Base-by-base conservation (phyloP, 2,113 vertebrate species). In the Upupa epops region DNA sequence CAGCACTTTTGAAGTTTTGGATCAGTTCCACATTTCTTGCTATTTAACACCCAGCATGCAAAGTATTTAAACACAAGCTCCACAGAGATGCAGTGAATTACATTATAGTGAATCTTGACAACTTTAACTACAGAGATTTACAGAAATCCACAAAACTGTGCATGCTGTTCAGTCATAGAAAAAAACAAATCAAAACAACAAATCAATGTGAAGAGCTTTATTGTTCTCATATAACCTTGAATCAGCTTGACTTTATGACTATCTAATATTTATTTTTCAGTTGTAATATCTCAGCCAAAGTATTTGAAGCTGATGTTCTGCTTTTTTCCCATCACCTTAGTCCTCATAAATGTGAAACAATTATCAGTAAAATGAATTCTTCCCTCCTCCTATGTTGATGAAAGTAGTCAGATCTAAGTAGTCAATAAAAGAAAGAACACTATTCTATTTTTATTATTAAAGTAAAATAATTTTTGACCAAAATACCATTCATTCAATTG, bases 311-410 rank as follows among this genome's bases (percentile, higher is more conserved):
- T 11, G 34, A 24, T 71, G 5, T 19, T 93, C 13, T 77, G 68
- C 32, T 6, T 0, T 48, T 76, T 79, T 88, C 71, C 52, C 73
- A 73, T 71, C 69, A 86, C 89, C 55, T 95, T 88, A 78, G 89
- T 95, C 86, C 70, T 90, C 85, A 95, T 82, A 94, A 95, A 58
- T 65, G 40, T 86, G 65, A 40, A 95, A 40, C 46, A 96, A 88
- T 93, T 96, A 93, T 66, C 71, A 83, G 68, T 36, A 83, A 96
- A 94, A 36, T 76, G 55, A 96, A 85, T 78, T 26, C 73, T 92
- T 95, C 96, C 46, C 86, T 82, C 40, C 40, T 80, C 45, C 74
- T 89, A 11, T 46, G 76, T 42, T 42, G 40, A 42, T 42, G 40
- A 42, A 42, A 42, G 40, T 42, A 42, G 40, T 42, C 12, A 93